Percentiles rank a stretch among this genome's conserved stretches.
Evolutionary conservation across 2,888 invertebrate genomes (phyloP).

Genomic region (Lingula anatina): DNA sequence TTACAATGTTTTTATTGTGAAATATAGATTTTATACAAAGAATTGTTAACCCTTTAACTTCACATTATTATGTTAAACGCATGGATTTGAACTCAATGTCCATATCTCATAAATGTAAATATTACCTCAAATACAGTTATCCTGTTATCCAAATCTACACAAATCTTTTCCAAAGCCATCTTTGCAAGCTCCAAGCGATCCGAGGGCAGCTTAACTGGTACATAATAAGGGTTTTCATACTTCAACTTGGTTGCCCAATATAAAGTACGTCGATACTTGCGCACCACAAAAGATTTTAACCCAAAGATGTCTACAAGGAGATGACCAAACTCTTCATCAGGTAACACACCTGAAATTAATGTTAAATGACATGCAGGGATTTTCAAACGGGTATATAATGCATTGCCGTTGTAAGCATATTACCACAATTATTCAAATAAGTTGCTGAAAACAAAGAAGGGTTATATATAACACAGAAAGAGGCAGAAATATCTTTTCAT

Average conservation of each 20-base stretch:
- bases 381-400: neutral
- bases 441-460: too few relatives aligned
- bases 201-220: constrained; percentile 64
- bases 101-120: too few relatives aligned
- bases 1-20: too few relatives aligned
- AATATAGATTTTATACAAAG: too few relatives aligned
- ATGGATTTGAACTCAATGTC: too few relatives aligned
- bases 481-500: neutral
- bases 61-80: too few relatives aligned
- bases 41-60: too few relatives aligned
- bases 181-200: constrained; percentile 74
- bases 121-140: constrained; percentile 52
- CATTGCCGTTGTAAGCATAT: too few relatives aligned
- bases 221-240: constrained; percentile 52
- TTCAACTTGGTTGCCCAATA: constrained; percentile 84
- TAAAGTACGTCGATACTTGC: constrained; percentile 57
- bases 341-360: constrained; percentile 69
- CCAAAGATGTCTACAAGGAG: constrained; percentile 84
- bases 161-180: constrained; percentile 77
- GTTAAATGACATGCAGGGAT: neutral
- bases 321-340: constrained; percentile 81
- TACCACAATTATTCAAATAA: too few relatives aligned
- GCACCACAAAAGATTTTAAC: constrained; percentile 58
- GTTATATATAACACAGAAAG: too few relatives aligned
- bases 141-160: constrained; percentile 70